Base-by-base conservation (phyloP, 1,140 invertebrate genomes). In the Diachasma alloeum region DNA sequence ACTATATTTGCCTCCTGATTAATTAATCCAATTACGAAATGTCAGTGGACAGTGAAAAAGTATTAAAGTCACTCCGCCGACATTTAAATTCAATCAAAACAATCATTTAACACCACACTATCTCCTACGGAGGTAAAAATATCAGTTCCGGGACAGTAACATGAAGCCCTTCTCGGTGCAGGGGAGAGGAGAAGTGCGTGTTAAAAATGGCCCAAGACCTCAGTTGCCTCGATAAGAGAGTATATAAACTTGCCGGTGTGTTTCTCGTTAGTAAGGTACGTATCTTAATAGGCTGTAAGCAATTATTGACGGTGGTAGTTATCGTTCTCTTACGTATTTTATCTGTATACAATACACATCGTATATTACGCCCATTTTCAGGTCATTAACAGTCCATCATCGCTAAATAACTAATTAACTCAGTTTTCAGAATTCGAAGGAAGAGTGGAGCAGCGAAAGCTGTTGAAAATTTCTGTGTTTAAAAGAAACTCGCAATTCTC, bases 231-330 rank as follows among this genome's bases (percentile, higher is more conserved):
- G 71, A 72, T 72, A 72, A 72, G 46, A 11, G 39, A 36, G 26
- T 53, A 53, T 36, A 74, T 74, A 74, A 74, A 63, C 17, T 24
- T 9, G 36, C 56, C 53, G 37, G 36, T 44, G 72, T 39, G 53
- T 59, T 63, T 39, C 53, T 74, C 42, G 72, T 74, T 74, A 66
- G 53, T 22, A 37, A 63, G 9, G 15, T 66, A 66, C 59, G n/a
- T 76, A 76, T 76, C 75, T 76, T 76, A 72, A 76, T 66, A 71
- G 75, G 46, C 68, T 44, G 74, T 76, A 39, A 71, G 68, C 69
- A 76, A 76, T 76, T 68, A 76, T 76, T 76, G 67, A 36, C 74
- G 53, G 39, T 70, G 56, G 39, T 74, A 74, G 59, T 66, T 66
- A 66, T 66, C 59, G 59, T 26, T 66, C 26, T 66, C 59, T 15